These are phyloP conservation scores for Porites evermanni DNA, from an alignment of 92 coral and sea anemone species.

Conservation along the genomic window DNA sequence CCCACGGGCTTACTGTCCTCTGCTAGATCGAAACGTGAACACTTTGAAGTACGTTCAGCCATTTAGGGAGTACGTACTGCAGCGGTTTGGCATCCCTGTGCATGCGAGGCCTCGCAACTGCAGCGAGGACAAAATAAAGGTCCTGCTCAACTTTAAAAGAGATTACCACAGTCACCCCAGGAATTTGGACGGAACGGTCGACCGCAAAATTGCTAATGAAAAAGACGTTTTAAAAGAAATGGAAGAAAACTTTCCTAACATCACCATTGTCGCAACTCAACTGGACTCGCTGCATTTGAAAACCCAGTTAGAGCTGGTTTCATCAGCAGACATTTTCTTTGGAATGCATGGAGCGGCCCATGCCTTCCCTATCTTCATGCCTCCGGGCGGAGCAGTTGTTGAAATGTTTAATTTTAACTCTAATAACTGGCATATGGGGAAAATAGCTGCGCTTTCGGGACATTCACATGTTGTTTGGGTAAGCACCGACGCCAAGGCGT, in stretches of 20 bases:
- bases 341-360: conserved; percentile 54
- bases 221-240: conserved; percentile 31
- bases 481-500: background rate
- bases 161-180: conserved; percentile 43
- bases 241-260: background rate
- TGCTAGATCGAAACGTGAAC: background rate
- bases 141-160: conserved; percentile 21
- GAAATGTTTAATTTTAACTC: conserved; percentile 32
- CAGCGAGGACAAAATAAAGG: background rate
- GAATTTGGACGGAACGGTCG: conserved; percentile 15
- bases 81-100: conserved; percentile 21
- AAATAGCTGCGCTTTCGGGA: conserved; percentile 23
- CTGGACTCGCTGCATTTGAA: conserved; percentile 17
- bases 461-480: conserved; percentile 34
- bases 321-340: conserved; percentile 39
- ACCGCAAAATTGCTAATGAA: conserved; percentile 44
- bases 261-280: conserved; percentile 23
- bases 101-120: background rate
- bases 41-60: conserved; percentile 8
- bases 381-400: conserved; percentile 36
- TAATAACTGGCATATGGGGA: conserved; percentile 35
- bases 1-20: conserved; percentile 10
- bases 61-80: conserved; percentile 20
- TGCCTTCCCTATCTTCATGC: conserved; percentile 28
- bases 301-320: conserved; percentile 21